These are phyloP conservation scores for Cataglyphis rosenhaueri DNA, from an alignment of 2,888 invertebrate species.

Conservation along the genomic window DNA sequence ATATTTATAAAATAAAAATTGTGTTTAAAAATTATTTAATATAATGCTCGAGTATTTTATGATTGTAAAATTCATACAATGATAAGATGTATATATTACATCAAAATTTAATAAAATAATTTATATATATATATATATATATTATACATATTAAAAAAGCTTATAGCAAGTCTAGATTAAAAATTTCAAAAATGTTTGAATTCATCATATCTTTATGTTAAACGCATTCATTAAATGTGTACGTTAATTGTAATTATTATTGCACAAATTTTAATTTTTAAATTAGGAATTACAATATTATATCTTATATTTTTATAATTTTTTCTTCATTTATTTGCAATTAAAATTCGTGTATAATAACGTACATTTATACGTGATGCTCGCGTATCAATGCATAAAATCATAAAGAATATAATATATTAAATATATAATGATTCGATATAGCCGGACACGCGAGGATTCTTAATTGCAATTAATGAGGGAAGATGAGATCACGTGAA, in stretches of 20 bases:
- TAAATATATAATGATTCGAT: constrained; percentile 75
- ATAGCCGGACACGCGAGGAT: constrained; percentile 75
- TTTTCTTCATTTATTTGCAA: not conserved
- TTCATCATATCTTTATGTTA: not conserved
- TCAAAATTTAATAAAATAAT: constrained; percentile 13
- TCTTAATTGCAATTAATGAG: constrained; percentile 86
- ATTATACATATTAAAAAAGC: not conserved
- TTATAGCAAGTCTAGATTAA: not conserved
- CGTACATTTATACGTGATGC: constrained; percentile 55
- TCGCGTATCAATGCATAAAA: constrained; percentile 48
- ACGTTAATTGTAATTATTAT: not conserved
- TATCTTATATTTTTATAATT: not conserved
- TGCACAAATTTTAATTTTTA: not conserved
- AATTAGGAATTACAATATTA: not conserved
- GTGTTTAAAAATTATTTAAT: not conserved
- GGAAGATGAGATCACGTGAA: constrained; percentile 80
- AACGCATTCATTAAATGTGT: not conserved
- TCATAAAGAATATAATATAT: no score
- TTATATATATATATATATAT: not conserved
- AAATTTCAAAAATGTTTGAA: not conserved
- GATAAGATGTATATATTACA: not conserved
- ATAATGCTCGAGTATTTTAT: not conserved
- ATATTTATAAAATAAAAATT: not conserved
- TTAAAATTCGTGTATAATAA: constrained; percentile 24
- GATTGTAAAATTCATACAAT: not conserved